A percentile compares a stretch with the other conserved stretches of the same genome.
Evolutionary conservation across 2,888 invertebrate genomes (phyloP).

Genomic region (Melinopterus prodromus): DNA sequence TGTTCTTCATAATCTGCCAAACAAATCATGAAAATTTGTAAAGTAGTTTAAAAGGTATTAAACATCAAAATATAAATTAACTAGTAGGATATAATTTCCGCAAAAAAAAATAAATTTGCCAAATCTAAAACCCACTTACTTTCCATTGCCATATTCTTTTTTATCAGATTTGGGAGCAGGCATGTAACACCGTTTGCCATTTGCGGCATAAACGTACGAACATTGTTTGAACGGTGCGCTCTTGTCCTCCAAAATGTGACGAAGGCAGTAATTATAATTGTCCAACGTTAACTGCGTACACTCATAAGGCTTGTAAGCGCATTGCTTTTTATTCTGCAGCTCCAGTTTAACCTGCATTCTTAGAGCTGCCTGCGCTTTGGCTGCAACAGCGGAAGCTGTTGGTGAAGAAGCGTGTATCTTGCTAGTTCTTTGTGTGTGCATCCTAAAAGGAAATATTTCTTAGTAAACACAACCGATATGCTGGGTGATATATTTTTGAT

Average conservation of each 20-base stretch:
- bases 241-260: conserved; percentile 86
- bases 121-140: conserved; percentile 57
- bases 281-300: conserved; percentile 74
- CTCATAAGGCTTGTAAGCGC: conserved; percentile 71
- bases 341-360: conserved; percentile 68
- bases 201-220: conserved; percentile 70
- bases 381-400: conserved; percentile 27
- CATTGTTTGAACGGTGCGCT: conserved; percentile 87
- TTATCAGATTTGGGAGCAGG: conserved; percentile 79
- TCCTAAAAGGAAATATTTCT: conserved; percentile 32
- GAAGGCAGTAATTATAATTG: conserved; percentile 79
- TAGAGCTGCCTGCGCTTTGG: conserved; percentile 50
- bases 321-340: conserved; percentile 67
- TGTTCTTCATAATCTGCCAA: too few species aligned
- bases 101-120: neutral
- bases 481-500: neutral
- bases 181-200: conserved; percentile 78
- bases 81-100: too few species aligned
- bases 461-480: neutral
- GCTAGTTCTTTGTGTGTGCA: conserved; percentile 40
- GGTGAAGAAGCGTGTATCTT: conserved; percentile 35
- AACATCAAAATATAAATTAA: too few species aligned
- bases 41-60: too few species aligned
- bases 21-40: too few species aligned
- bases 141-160: conserved; percentile 64